Evolutionary conservation across 2,888 invertebrate genomes (phyloP).

Genomic region (Apodemia hepburni): DNA sequence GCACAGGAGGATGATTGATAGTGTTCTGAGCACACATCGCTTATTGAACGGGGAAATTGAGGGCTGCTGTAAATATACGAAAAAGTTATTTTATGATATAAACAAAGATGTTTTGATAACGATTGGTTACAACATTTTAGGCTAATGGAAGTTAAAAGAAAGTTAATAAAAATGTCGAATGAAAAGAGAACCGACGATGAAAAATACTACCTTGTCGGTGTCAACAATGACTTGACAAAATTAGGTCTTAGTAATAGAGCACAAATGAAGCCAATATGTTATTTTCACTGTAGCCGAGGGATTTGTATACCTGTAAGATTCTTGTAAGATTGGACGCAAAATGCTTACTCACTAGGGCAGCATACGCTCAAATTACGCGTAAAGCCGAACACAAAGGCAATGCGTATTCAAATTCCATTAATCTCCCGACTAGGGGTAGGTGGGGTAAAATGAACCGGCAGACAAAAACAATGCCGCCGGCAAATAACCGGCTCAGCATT

Average conservation of each 20-base stretch:
- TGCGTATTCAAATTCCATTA: slow-evolving; percentile 80
- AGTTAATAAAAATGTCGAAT: slow-evolving; percentile 24
- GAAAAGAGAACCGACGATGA: slow-evolving; percentile 39
- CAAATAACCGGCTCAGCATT: slow-evolving; percentile 80
- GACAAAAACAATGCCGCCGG: slow-evolving; percentile 80
- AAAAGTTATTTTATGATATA: slow-evolving; percentile 33
- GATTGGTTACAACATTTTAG: slow-evolving; percentile 18
- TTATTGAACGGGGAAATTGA: slow-evolving; percentile 57
- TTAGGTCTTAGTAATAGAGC: slow-evolving; percentile 32
- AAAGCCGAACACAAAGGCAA: slow-evolving; percentile 78
- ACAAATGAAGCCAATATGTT: slow-evolving; percentile 42
- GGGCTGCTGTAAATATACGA: slow-evolving; percentile 45
- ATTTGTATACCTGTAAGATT: slow-evolving; percentile 56
- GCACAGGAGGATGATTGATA: slow-evolving; percentile 69
- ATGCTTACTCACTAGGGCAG: slow-evolving; percentile 71
- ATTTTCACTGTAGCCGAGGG: slow-evolving; percentile 49
- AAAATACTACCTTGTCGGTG: slow-evolving; percentile 38
- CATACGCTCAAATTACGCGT: slow-evolving; percentile 77
- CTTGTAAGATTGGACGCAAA: slow-evolving; percentile 60
- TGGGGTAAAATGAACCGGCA: slow-evolving; percentile 78
- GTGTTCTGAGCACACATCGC: slow-evolving; percentile 63
- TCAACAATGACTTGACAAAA: slow-evolving; percentile 43
- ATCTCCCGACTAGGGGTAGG: slow-evolving; percentile 72
- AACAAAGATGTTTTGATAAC: slow-evolving; percentile 29
- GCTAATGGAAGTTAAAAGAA: slow-evolving; percentile 19